A percentile compares a stretch with the other conserved stretches of the same genome.
phyloP scores from a whole-genome alignment of 2,113 vertebrate genomes.

The Burhinus oedicnemus region DNA sequence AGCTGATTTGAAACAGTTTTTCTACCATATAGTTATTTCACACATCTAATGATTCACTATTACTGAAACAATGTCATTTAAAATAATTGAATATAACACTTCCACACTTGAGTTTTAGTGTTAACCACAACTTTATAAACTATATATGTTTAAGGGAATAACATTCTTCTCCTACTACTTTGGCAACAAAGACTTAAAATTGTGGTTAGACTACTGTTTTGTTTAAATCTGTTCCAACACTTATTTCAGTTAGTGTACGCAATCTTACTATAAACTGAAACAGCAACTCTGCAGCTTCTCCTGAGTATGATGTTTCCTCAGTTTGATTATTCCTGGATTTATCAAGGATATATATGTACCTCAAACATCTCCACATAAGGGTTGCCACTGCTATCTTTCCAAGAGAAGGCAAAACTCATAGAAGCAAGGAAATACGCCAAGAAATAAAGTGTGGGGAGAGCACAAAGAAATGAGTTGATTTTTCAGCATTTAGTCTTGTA shows the following conservation, averaged over 20 bases:
- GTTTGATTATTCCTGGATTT: background rate
- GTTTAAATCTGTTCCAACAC: background rate
- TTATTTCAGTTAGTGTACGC: background rate
- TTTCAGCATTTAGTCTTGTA: background rate
- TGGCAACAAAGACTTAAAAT: background rate
- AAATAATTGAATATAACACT: background rate
- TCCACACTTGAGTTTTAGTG: background rate
- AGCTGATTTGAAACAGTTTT: background rate
- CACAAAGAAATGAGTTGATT: rapidly evolving
- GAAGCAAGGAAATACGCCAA: background rate
- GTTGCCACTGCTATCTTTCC: background rate
- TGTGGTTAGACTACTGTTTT: background rate
- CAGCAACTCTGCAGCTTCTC: background rate
- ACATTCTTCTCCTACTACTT: background rate
- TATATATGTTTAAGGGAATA: background rate
- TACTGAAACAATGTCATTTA: background rate
- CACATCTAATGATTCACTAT: background rate
- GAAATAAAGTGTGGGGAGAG: background rate
- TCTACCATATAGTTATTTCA: background rate
- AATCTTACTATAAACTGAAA: background rate
- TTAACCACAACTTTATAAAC: background rate
- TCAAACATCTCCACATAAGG: background rate
- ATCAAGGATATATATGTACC: background rate
- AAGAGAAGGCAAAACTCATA: background rate
- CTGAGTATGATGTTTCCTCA: background rate